Evolutionary conservation across 2,113 vertebrate species (phyloP).

Genomic region (Muntiacus reevesi): DNA sequence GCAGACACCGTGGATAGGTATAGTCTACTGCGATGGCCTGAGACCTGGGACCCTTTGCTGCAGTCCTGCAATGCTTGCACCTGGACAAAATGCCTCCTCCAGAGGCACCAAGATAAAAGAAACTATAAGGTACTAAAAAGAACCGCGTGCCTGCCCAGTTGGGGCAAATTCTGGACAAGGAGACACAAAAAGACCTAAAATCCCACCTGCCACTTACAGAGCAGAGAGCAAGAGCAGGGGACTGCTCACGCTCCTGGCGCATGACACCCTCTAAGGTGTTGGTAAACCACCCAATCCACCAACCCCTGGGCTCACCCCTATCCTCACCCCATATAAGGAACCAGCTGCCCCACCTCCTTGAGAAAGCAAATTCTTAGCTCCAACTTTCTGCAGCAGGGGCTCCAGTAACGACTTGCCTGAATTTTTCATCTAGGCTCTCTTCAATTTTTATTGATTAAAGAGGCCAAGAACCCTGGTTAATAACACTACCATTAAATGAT

Average conservation of each 20-base stretch:
- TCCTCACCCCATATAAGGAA: neutral
- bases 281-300: neutral
- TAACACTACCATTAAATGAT: neutral
- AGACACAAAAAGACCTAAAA: neutral
- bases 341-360: neutral
- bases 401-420: neutral
- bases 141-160: neutral
- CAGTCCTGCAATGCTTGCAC: neutral
- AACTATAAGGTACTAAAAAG: neutral
- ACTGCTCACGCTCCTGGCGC: neutral
- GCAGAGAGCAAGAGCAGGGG: neutral
- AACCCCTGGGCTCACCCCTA: neutral
- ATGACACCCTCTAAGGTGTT: neutral
- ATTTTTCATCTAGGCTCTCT: neutral
- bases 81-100: neutral
- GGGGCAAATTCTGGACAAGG: neutral
- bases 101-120: neutral
- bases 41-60: neutral
- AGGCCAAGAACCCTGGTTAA: neutral
- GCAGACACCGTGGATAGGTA: neutral
- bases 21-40: neutral
- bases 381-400: neutral
- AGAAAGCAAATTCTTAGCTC: neutral
- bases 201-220: neutral
- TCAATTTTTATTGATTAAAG: neutral